Evolutionary conservation across 1,140 invertebrate species (phyloP), one percentile per base, ranked within the genome.

Genomic region (Drosophila malerkotliana): DNA sequence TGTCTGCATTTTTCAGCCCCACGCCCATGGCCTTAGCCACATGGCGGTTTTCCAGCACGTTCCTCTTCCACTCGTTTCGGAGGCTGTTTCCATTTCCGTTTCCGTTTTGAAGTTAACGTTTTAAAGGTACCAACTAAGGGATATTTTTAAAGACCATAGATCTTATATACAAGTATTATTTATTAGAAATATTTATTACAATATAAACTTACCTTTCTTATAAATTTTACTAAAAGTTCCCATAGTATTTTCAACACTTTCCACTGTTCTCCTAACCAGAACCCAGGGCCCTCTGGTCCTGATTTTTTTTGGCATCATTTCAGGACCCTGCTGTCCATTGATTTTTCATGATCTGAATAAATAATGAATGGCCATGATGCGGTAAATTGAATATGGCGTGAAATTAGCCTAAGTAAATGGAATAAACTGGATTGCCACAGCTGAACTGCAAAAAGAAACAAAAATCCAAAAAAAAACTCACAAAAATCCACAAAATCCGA

Each of bases 381-480:
- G 83, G 83, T 83, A 88, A 88, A 88, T 88, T 88, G 83, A 88
- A 88, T 88, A 88, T 88, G 83, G 83, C 83, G 83, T 88, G 76
- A 88, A 88, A 88, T 88, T 88, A 88, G 83, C 83, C 88, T 88
- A 88, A 88, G 84, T 88, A 88, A 88, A 88, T 88, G 83, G 83
- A 88, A 88, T 88, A 88, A 88, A 88, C 83, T 73, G 83, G 83
- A 87, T 87, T 87, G 88, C 30, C 49, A 6, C 21, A 21, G 49
- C 26, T 28, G 6, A 6, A 32, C 32, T 32, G 9, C 8, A 32
- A 30, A 53, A 4, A 8, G 24, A 55, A 48, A 51, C 7, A 24
- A 34, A 12, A 21, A 2, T 21, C 21, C 21, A 21, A 21, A 2
- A 21, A 21, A 21, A 21, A 21, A 21, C n/a, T 18, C 1, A 18